phyloP scores from a whole-genome alignment of 35 echinoderm and acorn worm species.

The Lytechinus pictus region DNA sequence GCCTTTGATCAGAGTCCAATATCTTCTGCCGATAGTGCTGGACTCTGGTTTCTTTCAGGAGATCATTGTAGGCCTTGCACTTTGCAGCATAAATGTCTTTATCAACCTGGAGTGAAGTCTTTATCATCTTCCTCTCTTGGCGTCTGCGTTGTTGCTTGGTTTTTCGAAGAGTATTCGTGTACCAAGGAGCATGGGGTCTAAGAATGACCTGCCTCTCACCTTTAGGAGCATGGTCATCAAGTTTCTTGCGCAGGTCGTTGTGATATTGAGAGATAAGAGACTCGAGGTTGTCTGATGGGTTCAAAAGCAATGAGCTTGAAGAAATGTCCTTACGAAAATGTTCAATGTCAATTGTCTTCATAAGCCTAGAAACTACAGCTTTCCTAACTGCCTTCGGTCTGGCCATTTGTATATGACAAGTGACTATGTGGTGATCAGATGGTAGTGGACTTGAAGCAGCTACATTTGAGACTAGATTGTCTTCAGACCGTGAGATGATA shows the following conservation, averaged over 20 bases:
- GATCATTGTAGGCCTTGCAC: too few relatives aligned
- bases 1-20: too few relatives aligned
- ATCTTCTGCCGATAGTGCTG: too few relatives aligned
- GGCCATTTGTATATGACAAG: not conserved
- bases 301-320: not conserved
- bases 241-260: not conserved
- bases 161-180: not conserved
- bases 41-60: too few relatives aligned
- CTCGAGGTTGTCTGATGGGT: not conserved
- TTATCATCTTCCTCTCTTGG: not conserved
- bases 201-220: not conserved
- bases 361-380: not conserved
- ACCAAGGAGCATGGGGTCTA: slow-evolving; percentile 38
- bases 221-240: slow-evolving; percentile 24
- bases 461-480: not conserved
- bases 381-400: not conserved
- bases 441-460: not conserved
- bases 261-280: not conserved
- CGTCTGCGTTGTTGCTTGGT: not conserved
- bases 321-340: not conserved
- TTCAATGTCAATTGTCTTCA: not conserved
- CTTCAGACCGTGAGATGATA: not conserved
- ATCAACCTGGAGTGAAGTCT: too few relatives aligned
- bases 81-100: too few relatives aligned
- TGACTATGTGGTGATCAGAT: not conserved